Percentiles rank a stretch among this genome's conserved stretches.
phyloP scores from a whole-genome alignment of 2,113 vertebrate genomes.

The Cebidichthys violaceus region DNA sequence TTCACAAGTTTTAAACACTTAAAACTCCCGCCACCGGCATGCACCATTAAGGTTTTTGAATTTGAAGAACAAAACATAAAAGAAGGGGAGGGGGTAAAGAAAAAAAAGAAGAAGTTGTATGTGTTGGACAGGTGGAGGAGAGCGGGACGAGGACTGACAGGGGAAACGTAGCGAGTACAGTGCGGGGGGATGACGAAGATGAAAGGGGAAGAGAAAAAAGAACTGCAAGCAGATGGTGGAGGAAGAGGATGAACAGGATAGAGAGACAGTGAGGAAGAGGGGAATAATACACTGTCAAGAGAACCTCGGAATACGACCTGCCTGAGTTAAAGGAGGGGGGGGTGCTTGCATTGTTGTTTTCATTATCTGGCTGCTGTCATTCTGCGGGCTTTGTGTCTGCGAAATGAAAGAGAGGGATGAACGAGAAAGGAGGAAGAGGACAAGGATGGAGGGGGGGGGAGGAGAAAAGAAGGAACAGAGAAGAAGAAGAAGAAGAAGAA shows the following conservation, averaged over 20 bases:
- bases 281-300: constrained; percentile 71
- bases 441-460: constrained; percentile 76
- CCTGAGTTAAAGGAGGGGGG: constrained; percentile 86
- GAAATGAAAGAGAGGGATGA: constrained; percentile 92
- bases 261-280: constrained; percentile 46
- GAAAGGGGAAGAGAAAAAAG: constrained; percentile 85
- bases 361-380: constrained; percentile 99
- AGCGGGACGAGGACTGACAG: constrained; percentile 66
- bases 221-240: constrained; percentile 92
- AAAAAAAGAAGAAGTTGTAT: constrained; percentile 19
- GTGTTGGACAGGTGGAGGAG: constrained; percentile 71
- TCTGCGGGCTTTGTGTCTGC: constrained; percentile 97
- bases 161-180: constrained; percentile 81
- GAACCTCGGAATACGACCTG: constrained; percentile 93
- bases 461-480: constrained; percentile 74
- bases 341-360: constrained; percentile 99
- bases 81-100: constrained; percentile 16
- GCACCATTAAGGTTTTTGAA: constrained; percentile 30
- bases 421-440: constrained; percentile 60
- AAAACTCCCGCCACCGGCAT: background rate
- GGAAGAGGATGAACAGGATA: constrained; percentile 59
- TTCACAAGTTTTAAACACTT: constrained; percentile 43
- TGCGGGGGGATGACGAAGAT: constrained; percentile 79
- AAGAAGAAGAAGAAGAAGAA: constrained; percentile 71
- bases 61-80: constrained; percentile 26